Evolutionary conservation across 1,140 invertebrate genomes (phyloP).

Genomic region (Pseudobourletiella spinata): DNA sequence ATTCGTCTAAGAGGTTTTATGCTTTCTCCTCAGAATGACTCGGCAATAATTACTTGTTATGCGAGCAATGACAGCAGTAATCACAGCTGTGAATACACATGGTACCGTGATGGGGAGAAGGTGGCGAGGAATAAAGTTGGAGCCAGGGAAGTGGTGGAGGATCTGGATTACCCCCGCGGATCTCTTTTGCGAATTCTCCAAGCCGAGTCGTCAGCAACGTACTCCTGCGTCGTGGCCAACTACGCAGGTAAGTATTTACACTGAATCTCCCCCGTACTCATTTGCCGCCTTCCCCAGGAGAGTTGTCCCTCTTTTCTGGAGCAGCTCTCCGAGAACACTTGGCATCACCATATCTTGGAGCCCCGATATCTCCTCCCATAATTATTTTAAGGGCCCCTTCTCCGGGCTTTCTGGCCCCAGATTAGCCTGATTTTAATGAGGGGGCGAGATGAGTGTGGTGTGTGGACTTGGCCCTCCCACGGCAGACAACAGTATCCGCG

Average conservation of each 20-base stretch:
- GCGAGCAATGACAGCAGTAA: conserved; percentile 8
- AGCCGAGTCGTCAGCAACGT: conserved; percentile 17
- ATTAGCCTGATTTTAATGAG: too few relatives aligned
- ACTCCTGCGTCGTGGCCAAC: conserved; percentile 18
- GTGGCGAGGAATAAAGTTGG: neutral
- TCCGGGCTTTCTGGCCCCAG: too few relatives aligned
- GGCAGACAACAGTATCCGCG: too few relatives aligned
- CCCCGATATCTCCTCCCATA: too few relatives aligned
- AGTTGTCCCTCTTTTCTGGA: neutral
- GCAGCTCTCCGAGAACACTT: neutral
- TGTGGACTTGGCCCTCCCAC: too few relatives aligned
- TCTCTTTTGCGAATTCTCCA: conserved; percentile 20
- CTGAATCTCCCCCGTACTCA: neutral
- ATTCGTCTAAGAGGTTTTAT: too few relatives aligned
- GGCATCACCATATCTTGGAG: neutral
- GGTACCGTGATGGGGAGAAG: neutral
- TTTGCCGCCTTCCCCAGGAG: neutral
- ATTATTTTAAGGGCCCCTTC: too few relatives aligned
- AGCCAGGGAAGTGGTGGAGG: conserved; percentile 11
- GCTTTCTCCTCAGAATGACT: conserved; percentile 5
- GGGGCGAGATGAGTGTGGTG: too few relatives aligned
- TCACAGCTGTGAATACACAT: conserved; percentile 1
- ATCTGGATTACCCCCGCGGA: conserved; percentile 26
- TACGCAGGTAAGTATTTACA: conserved; percentile 18
- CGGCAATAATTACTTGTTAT: conserved; percentile 17